Evolutionary conservation across 2,888 invertebrate species (phyloP).

Genomic region (Agriotes lineatus): DNA sequence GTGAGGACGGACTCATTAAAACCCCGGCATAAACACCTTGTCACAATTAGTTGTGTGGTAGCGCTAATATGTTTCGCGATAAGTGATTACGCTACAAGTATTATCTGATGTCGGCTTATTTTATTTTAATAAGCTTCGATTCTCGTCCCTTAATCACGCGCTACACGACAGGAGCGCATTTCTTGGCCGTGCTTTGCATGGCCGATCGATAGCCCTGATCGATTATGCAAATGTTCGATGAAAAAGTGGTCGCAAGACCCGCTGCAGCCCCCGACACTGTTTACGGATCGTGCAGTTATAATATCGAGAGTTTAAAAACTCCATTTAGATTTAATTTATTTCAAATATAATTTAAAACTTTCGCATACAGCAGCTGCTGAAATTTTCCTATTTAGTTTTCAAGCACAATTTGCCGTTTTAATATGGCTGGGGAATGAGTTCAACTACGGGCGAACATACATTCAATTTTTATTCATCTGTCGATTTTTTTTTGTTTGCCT

Average conservation of each 20-base stretch:
- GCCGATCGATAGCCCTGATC: slow-evolving; percentile 10
- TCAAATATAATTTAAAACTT: too few relatives aligned
- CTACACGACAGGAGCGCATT: slow-evolving; percentile 15
- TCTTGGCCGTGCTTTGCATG: slow-evolving; percentile 4
- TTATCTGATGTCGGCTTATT: slow-evolving; percentile 45
- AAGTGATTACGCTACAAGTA: slow-evolving; percentile 50
- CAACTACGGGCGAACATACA: too few relatives aligned
- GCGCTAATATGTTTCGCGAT: slow-evolving; percentile 56
- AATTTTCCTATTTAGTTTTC: too few relatives aligned
- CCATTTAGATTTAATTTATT: too few relatives aligned
- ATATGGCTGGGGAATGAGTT: too few relatives aligned
- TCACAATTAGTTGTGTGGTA: slow-evolving; percentile 59
- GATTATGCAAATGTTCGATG: slow-evolving; percentile 15
- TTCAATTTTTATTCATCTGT: too few relatives aligned
- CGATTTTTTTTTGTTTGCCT: too few relatives aligned
- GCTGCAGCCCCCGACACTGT: too few relatives aligned
- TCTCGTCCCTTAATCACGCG: slow-evolving; percentile 9
- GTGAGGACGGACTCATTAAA: slow-evolving; percentile 59
- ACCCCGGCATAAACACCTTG: slow-evolving; percentile 61
- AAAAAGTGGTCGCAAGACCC: background rate
- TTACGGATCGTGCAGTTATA: too few relatives aligned
- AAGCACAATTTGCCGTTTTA: too few relatives aligned
- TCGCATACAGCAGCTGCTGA: too few relatives aligned
- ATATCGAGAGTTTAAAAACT: too few relatives aligned
- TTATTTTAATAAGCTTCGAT: slow-evolving; percentile 28